Conservation (phyloP, 2,888 invertebrate species). For the Zaprionus obscuricornis region DNA sequence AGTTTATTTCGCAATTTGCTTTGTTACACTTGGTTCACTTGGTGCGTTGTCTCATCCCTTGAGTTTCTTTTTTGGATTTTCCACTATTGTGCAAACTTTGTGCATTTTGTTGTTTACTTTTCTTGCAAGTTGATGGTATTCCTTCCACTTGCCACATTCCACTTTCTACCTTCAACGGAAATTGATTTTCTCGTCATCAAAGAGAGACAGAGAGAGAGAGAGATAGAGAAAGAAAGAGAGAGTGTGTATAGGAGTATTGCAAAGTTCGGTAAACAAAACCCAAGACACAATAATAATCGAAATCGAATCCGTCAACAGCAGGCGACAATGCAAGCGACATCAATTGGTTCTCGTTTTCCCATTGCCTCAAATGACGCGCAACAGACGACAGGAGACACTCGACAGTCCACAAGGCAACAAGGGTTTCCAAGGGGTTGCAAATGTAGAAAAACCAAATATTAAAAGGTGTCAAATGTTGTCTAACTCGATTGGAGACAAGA, state of each 20-base stretch:
- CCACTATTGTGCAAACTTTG: conserved; percentile 55
- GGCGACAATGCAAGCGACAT: conserved; percentile 45
- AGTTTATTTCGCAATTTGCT: conserved; percentile 66
- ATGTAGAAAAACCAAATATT: conserved; percentile 45
- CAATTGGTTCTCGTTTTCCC: conserved; percentile 34
- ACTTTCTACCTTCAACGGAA: conserved; percentile 52
- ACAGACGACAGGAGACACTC: conserved; percentile 13
- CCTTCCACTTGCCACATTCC: conserved; percentile 1
- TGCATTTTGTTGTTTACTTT: conserved; percentile 61
- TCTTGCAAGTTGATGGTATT: conserved; percentile 37
- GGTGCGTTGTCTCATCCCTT: too few species aligned
- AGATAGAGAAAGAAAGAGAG: not conserved
- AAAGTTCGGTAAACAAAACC: conserved; percentile 62
- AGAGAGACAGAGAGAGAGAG: not conserved
- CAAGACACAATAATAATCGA: conserved; percentile 69
- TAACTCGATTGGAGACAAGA: conserved; percentile 37
- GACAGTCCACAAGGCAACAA: not conserved
- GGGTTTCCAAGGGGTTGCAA: not conserved
- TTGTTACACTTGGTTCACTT: conserved; percentile 48
- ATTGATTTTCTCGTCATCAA: conserved; percentile 59
- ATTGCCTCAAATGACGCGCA: conserved; percentile 25
- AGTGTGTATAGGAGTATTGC: conserved; percentile 12
- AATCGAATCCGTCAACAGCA: conserved; percentile 70
- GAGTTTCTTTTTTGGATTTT: conserved; percentile 6
- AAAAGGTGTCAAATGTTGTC: conserved; percentile 70